Conservation (phyloP, 2,113 vertebrate species). For the Canis aureus region DNA sequence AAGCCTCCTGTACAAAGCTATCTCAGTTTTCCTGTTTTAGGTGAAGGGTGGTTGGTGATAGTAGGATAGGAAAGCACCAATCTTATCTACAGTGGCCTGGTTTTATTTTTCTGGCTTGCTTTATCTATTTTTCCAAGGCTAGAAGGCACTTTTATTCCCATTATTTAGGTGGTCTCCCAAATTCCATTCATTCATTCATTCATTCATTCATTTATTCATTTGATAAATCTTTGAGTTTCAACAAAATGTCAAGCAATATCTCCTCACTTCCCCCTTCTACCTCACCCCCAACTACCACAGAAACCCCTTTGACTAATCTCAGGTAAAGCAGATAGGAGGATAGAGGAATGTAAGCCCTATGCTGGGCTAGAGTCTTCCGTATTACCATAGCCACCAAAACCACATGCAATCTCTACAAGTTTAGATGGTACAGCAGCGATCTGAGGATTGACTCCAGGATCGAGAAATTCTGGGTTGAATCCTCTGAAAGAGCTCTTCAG, state of each 20-base stretch:
- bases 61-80: constrained; percentile 36
- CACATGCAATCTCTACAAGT: neutral
- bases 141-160: constrained; percentile 6
- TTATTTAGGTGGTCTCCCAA: constrained; percentile 36
- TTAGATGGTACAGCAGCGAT: neutral
- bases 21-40: constrained; percentile 22
- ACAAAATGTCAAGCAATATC: neutral
- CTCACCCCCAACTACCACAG: neutral
- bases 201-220: neutral
- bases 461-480: constrained; percentile 16
- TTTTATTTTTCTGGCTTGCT: constrained; percentile 45
- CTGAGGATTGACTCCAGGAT: neutral
- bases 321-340: neutral
- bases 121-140: neutral
- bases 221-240: constrained; percentile 38
- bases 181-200: constrained; percentile 48
- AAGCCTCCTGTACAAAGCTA: constrained; percentile 18
- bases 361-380: neutral
- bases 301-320: neutral
- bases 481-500: constrained; percentile 26
- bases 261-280: neutral
- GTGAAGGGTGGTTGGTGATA: constrained; percentile 22
- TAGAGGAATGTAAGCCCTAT: neutral
- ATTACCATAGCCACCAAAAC: constrained; percentile 1
- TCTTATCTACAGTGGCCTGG: constrained; percentile 45